phyloP scores from a whole-genome alignment of 2,888 invertebrate species.

The Orchesella flavescens region DNA sequence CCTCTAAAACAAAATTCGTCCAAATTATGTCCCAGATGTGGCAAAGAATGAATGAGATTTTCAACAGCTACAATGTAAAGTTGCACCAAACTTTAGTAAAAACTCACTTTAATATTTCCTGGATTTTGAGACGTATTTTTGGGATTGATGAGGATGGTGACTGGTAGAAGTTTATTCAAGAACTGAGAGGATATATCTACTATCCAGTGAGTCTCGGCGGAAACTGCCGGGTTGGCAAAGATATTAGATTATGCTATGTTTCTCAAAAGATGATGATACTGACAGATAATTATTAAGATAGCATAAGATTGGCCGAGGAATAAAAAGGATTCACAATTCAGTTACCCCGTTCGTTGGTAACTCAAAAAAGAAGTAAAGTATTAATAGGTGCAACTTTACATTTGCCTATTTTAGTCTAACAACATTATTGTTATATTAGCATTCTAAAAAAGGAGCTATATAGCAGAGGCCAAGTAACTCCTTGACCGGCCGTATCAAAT shows the following conservation, averaged over 20 bases:
- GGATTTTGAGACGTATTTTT: conserved; percentile 14
- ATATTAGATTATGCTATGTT: conserved; percentile 41
- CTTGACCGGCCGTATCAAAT: conserved; percentile 63
- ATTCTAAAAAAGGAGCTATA: conserved; percentile 36
- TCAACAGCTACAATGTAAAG: no score
- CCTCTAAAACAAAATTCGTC: conserved; percentile 8
- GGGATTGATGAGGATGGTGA: conserved; percentile 50
- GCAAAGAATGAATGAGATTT: not conserved
- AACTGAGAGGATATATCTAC: conserved; percentile 50
- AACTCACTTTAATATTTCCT: conserved; percentile 12
- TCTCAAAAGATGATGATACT: conserved; percentile 49
- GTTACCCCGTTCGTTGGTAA: conserved; percentile 54
- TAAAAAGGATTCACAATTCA: conserved; percentile 59
- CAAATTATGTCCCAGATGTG: conserved; percentile 20
- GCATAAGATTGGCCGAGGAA: conserved; percentile 52
- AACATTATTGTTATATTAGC: conserved; percentile 27
- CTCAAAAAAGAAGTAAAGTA: conserved; percentile 6
- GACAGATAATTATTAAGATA: conserved; percentile 60
- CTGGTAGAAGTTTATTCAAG: conserved; percentile 40
- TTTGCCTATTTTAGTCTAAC: conserved; percentile 21
- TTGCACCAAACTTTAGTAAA: not conserved
- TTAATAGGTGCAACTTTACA: conserved; percentile 43
- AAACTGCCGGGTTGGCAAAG: conserved; percentile 57
- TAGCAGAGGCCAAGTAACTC: conserved; percentile 62
- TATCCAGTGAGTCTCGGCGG: conserved; percentile 57